Evolutionary conservation across 1,140 invertebrate genomes (phyloP), one percentile per base, ranked within the genome.

Genomic region (Drosophila repleta): DNA sequence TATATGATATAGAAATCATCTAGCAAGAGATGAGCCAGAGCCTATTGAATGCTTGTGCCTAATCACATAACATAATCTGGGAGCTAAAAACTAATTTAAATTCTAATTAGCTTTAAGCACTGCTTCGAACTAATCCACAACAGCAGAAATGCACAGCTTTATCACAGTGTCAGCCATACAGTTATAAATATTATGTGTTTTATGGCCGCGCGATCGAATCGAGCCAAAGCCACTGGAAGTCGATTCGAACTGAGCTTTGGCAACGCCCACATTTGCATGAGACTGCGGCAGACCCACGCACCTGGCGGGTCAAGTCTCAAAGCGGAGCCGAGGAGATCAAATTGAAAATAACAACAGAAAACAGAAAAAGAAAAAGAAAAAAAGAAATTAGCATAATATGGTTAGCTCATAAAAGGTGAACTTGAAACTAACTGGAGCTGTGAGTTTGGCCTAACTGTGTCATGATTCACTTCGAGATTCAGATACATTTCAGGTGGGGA

Each of bases 311-410:
- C 64, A 73, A 68, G 46, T 43, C 35, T 51, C 41, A 49, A 39
- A 17, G 15, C 15, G 37, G 29, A n/a, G 39, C 17, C 4, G 11
- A 46, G n/a, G 24, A 20, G 17, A 29, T 45, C 43, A 29, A 26
- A 53, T 48, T 53, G 52, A 29, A 52, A 6, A 29, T 29, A 29
- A 29, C 2, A 6, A 6, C 1, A 6, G 26, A 10, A 29, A 29
- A 0, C 7, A 29, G 7, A 8, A 29, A 29, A 29, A 8, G 2
- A 29, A 29, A 29, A 8, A 29, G 15, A 20, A 26, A 41, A 35
- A 20, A 64, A 24, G 60, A 77, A 71, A 87, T 85, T 87, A 85
- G 83, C 82, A 85, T 85, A 75, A 72, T 73, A 57, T 66, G 53
- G 15, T 17, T 64, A n/a, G 45, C 15, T 45, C 53, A 57, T 64